phyloP scores from a whole-genome alignment of 1,140 invertebrate species.

The Cotesia typhae region DNA sequence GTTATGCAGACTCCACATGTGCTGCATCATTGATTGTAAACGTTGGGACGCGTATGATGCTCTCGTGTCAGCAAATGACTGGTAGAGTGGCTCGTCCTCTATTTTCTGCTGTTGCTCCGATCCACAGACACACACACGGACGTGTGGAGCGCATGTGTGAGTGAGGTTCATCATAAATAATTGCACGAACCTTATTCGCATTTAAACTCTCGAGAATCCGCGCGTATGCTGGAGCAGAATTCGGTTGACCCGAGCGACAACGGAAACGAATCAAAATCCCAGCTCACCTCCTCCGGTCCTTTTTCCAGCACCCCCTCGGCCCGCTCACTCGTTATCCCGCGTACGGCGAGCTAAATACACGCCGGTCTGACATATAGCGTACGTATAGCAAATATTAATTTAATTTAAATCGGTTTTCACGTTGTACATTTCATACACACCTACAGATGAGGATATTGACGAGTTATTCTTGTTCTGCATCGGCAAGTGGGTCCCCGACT shows the following conservation, averaged over 20 bases:
- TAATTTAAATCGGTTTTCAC: constrained; percentile 39
- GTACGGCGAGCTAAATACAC: neutral
- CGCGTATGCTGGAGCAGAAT: neutral
- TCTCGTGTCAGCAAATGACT: constrained; percentile 38
- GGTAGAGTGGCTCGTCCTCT: neutral
- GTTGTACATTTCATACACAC: constrained; percentile 5
- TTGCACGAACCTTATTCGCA: constrained; percentile 40
- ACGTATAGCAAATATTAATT: constrained; percentile 40
- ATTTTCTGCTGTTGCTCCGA: neutral
- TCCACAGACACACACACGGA: neutral
- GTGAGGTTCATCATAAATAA: constrained; percentile 39
- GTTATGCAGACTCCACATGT: constrained; percentile 8
- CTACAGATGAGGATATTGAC: constrained; percentile 11
- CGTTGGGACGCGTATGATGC: constrained; percentile 36
- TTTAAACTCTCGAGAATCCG: constrained; percentile 33
- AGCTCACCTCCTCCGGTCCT: neutral
- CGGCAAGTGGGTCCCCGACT: too few species aligned
- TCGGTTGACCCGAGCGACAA: neutral
- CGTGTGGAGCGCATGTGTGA: neutral
- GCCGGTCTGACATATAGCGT: neutral
- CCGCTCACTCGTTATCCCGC: constrained; percentile 12
- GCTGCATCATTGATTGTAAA: constrained; percentile 39
- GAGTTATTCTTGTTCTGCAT: too few species aligned
- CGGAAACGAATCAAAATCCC: constrained; percentile 3
- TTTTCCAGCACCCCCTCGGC: neutral